A percentile compares a stretch with the other conserved stretches of the same genome.
Evolutionary conservation across 2,113 vertebrate species (phyloP).

Genomic region (Ia io): DNA sequence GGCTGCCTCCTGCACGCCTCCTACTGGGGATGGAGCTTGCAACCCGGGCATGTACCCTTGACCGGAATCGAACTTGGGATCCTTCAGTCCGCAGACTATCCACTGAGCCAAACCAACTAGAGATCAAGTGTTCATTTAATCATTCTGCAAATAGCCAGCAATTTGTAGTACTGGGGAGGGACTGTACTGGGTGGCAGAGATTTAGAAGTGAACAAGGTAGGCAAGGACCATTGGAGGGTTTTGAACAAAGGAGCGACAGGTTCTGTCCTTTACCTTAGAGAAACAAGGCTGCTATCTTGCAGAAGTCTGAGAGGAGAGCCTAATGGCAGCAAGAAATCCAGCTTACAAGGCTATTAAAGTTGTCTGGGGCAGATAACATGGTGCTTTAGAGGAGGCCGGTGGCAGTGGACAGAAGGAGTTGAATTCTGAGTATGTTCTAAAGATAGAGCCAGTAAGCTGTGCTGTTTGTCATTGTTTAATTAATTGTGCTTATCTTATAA

Average conservation of each 20-base stretch:
- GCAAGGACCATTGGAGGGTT: neutral
- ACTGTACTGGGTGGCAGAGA: neutral
- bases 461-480: neutral
- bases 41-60: too few relatives aligned
- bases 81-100: too few relatives aligned
- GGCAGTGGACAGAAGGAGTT: too few relatives aligned
- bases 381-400: neutral
- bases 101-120: too few relatives aligned
- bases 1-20: too few relatives aligned
- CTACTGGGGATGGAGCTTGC: too few relatives aligned
- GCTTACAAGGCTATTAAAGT: neutral
- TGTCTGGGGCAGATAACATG: neutral
- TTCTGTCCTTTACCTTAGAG: neutral
- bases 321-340: neutral
- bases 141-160: too few relatives aligned
- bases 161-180: rapidly evolving
- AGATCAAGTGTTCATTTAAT: neutral
- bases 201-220: neutral
- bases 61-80: too few relatives aligned
- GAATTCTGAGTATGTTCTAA: neutral
- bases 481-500: neutral
- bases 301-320: neutral
- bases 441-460: neutral
- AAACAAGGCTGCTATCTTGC: neutral
- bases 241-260: neutral